These are phyloP conservation scores for Hemithea aestivaria DNA, from an alignment of 2,888 invertebrate species.

Conservation along the genomic window DNA sequence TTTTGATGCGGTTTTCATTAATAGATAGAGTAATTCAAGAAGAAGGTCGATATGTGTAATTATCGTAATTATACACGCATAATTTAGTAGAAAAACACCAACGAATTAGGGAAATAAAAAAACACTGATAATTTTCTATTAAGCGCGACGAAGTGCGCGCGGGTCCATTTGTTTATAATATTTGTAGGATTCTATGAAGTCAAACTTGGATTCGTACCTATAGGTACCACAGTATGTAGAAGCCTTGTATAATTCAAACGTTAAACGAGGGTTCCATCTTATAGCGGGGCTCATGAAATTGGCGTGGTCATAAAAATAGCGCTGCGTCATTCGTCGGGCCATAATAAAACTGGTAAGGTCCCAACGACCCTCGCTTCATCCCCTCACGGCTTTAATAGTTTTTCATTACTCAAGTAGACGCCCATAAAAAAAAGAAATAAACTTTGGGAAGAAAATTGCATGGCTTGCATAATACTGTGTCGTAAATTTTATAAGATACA, in stretches of 20 bases:
- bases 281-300: constrained; percentile 62
- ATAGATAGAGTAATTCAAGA: too few species aligned
- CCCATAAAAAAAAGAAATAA: constrained; percentile 66
- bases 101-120: too few species aligned
- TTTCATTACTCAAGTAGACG: constrained; percentile 78
- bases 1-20: too few species aligned
- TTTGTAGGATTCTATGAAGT: too few species aligned
- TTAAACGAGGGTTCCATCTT: constrained; percentile 57
- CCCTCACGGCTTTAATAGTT: constrained; percentile 74
- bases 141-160: too few species aligned
- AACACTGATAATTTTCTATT: too few species aligned
- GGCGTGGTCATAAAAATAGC: constrained; percentile 64
- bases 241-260: constrained; percentile 31
- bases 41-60: too few species aligned
- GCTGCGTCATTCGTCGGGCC: constrained; percentile 55
- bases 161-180: too few species aligned
- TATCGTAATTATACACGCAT: too few species aligned
- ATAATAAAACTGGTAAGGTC: constrained; percentile 68
- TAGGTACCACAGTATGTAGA: too few species aligned
- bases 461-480: constrained; percentile 64
- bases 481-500: constrained; percentile 56
- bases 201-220: too few species aligned
- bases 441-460: constrained; percentile 72
- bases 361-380: constrained; percentile 66
- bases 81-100: too few species aligned